Evolutionary conservation across 2,113 vertebrate genomes (phyloP).

Genomic region (Dromas ardeola): DNA sequence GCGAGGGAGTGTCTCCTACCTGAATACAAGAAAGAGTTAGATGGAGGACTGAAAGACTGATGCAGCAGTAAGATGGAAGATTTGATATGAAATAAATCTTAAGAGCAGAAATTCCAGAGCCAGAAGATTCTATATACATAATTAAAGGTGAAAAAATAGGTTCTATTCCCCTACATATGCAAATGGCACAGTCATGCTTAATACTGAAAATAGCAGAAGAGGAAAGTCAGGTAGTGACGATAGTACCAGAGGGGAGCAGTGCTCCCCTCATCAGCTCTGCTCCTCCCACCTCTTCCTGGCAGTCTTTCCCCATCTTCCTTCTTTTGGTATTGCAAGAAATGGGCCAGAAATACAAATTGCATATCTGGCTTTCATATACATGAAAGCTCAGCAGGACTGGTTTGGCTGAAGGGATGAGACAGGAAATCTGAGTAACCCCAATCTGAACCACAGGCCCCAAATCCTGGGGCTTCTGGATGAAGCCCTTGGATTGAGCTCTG

Average conservation of each 20-base stretch:
- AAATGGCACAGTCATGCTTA: background rate
- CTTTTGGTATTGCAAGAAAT: background rate
- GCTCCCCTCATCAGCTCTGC: background rate
- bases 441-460: background rate
- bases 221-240: background rate
- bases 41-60: background rate
- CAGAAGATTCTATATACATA: conserved; percentile 23
- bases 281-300: background rate
- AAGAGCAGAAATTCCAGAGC: background rate
- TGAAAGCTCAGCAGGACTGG: background rate
- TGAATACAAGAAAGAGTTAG: background rate
- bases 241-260: background rate
- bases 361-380: background rate
- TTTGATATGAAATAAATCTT: conserved; percentile 15
- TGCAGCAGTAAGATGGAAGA: conserved; percentile 37
- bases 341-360: background rate
- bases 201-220: background rate
- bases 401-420: background rate
- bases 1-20: background rate
- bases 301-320: background rate
- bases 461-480: background rate
- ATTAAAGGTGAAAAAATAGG: conserved; percentile 14
- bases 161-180: conserved; percentile 2
- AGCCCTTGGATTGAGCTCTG: background rate
- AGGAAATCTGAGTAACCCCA: background rate